Evolutionary conservation across 1,140 invertebrate genomes (phyloP), one percentile per base, ranked within the genome.

Genomic region (Sitobion miscanthi): DNA sequence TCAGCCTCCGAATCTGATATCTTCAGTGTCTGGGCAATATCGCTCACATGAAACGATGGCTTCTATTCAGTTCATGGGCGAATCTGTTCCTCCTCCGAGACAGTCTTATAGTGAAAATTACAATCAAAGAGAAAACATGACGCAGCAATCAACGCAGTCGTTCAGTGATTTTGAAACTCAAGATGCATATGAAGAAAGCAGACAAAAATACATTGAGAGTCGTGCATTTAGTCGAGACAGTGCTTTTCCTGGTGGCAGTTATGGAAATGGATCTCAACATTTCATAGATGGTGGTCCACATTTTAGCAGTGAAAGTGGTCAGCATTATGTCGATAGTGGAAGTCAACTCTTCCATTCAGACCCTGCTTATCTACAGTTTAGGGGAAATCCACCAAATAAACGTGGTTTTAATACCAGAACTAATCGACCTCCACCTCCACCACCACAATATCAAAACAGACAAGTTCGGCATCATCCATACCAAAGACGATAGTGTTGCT

Each of bases 261-360:
- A 93, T 93, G 91, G 91, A 21, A 93, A 93, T 85, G 91, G 90
- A 52, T 49, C 90, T 92, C 90, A 92, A 83, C 90, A 92, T 92
- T 92, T 49, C 25, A n/a, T 23, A 4, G 90, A 91, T 14, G 23
- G 47, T 42, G 35, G 77, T 42, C 77, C 52, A 42, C 91, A 92
- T 92, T 92, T 54, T 9, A 93, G 49, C 11, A 93, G 49, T 85
- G 82, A 85, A 52, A 93, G 49, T 85, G 49, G n/a, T 86, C 90
- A 49, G 14, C 90, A 92, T 92, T 92, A 82, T 92, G 77, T 77
- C 8, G 90, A 92, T 11, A 49, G 49, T n/a, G 91, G 91, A n/a
- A 83, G 35, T 85, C 82, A 82, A 93, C 82, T 54, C 57, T 86
- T 47, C 9, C 45, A 86, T 54, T 54, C 91, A 30, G 91, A 93